phyloP scores from a whole-genome alignment of 1,140 invertebrate genomes.

The Gonatopus flavifemur region DNA sequence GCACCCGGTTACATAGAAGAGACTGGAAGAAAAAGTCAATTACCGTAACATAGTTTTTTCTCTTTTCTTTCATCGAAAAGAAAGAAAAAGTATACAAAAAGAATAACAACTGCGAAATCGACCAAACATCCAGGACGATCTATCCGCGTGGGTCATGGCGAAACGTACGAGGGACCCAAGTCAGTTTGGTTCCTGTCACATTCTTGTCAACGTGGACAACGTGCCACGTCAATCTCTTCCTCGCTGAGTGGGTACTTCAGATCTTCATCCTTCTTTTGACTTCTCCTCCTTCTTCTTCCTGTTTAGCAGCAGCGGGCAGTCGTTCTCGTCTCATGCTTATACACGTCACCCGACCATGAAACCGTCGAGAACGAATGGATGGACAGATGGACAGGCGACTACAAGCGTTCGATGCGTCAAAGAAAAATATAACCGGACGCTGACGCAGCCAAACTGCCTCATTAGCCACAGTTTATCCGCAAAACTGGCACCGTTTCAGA shows the following conservation, averaged over 20 bases:
- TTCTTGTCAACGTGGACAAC: constrained; percentile 57
- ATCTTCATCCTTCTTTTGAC: constrained; percentile 31
- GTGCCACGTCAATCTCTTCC: constrained; percentile 56
- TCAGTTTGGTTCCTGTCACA: constrained; percentile 57
- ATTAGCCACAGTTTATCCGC: constrained; percentile 54
- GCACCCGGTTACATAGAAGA: too few relatives aligned
- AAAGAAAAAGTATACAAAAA: too few relatives aligned
- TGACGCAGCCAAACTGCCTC: constrained; percentile 53
- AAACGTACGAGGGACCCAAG: constrained; percentile 40
- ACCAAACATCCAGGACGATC: background rate
- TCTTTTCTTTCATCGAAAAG: too few relatives aligned
- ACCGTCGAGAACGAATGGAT: constrained; percentile 28
- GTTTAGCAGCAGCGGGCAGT: constrained; percentile 8
- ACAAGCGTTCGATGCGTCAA: constrained; percentile 56
- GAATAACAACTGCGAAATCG: background rate
- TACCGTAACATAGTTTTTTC: too few relatives aligned
- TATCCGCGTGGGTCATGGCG: constrained; percentile 15
- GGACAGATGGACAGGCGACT: constrained; percentile 46
- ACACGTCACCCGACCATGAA: constrained; percentile 13
- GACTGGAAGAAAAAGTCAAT: too few relatives aligned
- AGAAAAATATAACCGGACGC: constrained; percentile 57
- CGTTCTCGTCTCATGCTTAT: constrained; percentile 8
- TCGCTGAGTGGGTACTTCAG: too few relatives aligned
- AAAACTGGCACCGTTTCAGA: constrained; percentile 28
- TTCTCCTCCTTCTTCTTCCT: constrained; percentile 15